Percentiles rank a stretch among this genome's conserved stretches.
Conservation (phyloP, 2,888 invertebrate genomes). For the Drosophila merina region DNA sequence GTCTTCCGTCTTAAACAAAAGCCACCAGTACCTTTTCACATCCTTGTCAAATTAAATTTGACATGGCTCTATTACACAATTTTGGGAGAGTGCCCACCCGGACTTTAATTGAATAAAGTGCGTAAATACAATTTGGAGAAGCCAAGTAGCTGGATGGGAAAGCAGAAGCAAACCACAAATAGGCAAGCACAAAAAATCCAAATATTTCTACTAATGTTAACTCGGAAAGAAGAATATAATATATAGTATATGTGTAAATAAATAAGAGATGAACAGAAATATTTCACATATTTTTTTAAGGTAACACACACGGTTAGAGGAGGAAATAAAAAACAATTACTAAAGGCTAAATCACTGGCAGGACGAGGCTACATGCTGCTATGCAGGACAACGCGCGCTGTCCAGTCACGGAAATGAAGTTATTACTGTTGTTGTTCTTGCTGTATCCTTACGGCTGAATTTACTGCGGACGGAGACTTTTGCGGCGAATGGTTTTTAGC, state of each 20-base stretch:
- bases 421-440: slow-evolving; percentile 39
- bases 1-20: neutral
- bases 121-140: slow-evolving; percentile 64
- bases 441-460: slow-evolving; percentile 49
- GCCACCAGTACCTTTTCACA: slow-evolving; percentile 44
- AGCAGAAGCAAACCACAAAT: slow-evolving; percentile 35
- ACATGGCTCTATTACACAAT: slow-evolving; percentile 61
- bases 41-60: slow-evolving; percentile 66
- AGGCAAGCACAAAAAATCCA: slow-evolving; percentile 42
- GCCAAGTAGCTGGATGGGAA: slow-evolving; percentile 25
- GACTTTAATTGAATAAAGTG: slow-evolving; percentile 67
- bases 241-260: slow-evolving; percentile 10
- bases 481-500: slow-evolving; percentile 34
- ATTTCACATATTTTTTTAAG: slow-evolving; percentile 35
- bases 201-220: slow-evolving; percentile 44
- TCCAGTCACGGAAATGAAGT: slow-evolving; percentile 64
- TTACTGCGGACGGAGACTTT: slow-evolving; percentile 40
- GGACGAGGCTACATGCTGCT: slow-evolving; percentile 34
- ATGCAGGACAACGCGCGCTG: slow-evolving; percentile 40
- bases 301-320: slow-evolving; percentile 28
- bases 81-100: slow-evolving; percentile 27
- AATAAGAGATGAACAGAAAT: slow-evolving; percentile 34
- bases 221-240: neutral
- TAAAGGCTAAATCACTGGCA: slow-evolving; percentile 37
- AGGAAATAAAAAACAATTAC: slow-evolving; percentile 60